Evolutionary conservation across 2,888 invertebrate genomes (phyloP).

Genomic region (Cryptus viduatorius): DNA sequence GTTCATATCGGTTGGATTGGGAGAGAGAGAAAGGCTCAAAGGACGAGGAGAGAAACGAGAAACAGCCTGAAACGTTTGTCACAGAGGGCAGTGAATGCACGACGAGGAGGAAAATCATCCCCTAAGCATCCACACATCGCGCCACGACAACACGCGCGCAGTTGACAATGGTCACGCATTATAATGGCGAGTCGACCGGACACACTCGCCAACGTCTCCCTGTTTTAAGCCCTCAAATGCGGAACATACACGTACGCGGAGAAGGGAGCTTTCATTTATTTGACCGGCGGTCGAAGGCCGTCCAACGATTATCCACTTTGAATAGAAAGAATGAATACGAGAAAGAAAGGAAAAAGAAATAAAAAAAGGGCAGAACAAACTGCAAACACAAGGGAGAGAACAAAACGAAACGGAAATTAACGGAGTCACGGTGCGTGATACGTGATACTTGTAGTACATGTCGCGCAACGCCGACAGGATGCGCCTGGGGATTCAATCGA

Average conservation of each 20-base stretch:
- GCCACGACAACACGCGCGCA: slow-evolving; percentile 41
- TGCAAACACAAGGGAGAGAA: slow-evolving; percentile 21
- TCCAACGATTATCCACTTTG: slow-evolving; percentile 67
- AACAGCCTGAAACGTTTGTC: slow-evolving; percentile 43
- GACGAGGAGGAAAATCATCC: slow-evolving; percentile 48
- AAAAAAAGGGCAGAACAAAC: slow-evolving; percentile 34
- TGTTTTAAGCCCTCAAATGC: slow-evolving; percentile 49
- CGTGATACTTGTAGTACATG: slow-evolving; percentile 41
- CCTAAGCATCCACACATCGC: slow-evolving; percentile 54
- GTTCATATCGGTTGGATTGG: slow-evolving; percentile 80
- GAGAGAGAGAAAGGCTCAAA: slow-evolving; percentile 68
- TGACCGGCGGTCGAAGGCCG: slow-evolving; percentile 60
- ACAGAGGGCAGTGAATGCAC: slow-evolving; percentile 33
- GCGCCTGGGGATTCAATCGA: slow-evolving; percentile 35
- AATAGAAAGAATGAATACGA: slow-evolving; percentile 65
- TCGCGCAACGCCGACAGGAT: slow-evolving; percentile 30
- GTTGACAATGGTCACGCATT: slow-evolving; percentile 83
- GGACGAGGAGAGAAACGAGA: slow-evolving; percentile 62
- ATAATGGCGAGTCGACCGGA: slow-evolving; percentile 78
- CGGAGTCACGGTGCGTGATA: slow-evolving; percentile 57
- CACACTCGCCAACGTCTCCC: slow-evolving; percentile 47
- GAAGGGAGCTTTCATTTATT: slow-evolving; percentile 61
- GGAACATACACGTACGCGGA: slow-evolving; percentile 42
- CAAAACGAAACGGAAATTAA: slow-evolving; percentile 66
- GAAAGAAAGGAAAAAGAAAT: background rate